A percentile compares a stretch with the other conserved stretches of the same genome.
Evolutionary conservation across 2,113 vertebrate species (phyloP).

Genomic region (Notarius quadriscutis): DNA sequence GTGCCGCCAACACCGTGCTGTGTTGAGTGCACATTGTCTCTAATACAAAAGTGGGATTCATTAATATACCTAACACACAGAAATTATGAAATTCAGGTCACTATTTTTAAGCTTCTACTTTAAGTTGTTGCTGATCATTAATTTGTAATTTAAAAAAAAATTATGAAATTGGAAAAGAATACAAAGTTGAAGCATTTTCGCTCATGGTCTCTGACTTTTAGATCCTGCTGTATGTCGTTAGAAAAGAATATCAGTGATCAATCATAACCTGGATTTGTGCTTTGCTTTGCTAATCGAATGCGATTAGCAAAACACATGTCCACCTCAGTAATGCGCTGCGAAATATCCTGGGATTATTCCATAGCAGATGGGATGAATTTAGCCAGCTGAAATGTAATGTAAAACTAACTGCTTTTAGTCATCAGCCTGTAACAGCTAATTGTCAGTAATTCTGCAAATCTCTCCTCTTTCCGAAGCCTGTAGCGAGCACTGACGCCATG

Average conservation of each 20-base stretch:
- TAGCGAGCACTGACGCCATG: slow-evolving; percentile 14
- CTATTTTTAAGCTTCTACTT: not conserved
- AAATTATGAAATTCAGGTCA: not conserved
- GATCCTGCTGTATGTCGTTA: not conserved
- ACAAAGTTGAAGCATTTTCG: not conserved
- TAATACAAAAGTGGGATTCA: not conserved
- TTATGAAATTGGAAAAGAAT: not conserved
- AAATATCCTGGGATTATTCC: slow-evolving; percentile 17
- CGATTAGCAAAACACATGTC: slow-evolving; percentile 2
- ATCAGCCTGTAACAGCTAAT: slow-evolving; percentile 4
- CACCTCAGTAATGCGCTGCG: not conserved
- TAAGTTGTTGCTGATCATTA: not conserved
- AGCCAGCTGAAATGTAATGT: not conserved
- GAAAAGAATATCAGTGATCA: too few species aligned
- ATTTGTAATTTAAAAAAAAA: not conserved
- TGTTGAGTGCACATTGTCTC: too few species aligned
- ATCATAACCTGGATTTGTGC: not conserved
- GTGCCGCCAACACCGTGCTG: too few species aligned
- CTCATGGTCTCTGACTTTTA: not conserved
- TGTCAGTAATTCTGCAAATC: slow-evolving; percentile 35
- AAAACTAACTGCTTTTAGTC: slow-evolving; percentile 27
- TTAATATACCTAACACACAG: not conserved
- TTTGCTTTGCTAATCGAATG: slow-evolving; percentile 3
- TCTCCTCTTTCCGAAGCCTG: slow-evolving; percentile 5
- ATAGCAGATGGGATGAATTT: slow-evolving; percentile 3